Conservation (phyloP, 1,140 invertebrate species). For the Heliconius nattereri region DNA sequence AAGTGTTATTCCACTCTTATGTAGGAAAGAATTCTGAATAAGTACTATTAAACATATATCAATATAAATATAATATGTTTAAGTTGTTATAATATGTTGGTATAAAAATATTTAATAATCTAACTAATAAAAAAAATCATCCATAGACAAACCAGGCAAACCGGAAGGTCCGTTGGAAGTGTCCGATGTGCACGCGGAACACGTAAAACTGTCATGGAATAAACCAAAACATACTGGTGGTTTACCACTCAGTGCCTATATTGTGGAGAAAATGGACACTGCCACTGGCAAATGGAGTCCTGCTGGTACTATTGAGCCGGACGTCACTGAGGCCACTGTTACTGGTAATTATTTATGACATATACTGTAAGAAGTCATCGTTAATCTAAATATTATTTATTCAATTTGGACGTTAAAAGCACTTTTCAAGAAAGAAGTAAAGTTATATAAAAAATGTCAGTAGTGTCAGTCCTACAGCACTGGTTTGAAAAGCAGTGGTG, state of each 20-base stretch:
- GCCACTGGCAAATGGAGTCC: conserved; percentile 93
- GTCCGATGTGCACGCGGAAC: conserved; percentile 95
- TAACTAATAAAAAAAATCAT: neutral
- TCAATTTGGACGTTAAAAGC: too few species aligned
- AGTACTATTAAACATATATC: too few species aligned
- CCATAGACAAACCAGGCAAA: conserved; percentile 94
- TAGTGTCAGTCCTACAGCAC: too few species aligned
- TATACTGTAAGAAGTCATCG: too few species aligned
- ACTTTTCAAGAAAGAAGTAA: too few species aligned
- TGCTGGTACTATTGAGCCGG: conserved; percentile 92
- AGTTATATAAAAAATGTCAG: too few species aligned
- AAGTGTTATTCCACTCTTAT: too few species aligned
- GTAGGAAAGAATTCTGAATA: too few species aligned
- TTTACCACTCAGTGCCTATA: conserved; percentile 92
- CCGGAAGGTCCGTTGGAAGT: conserved; percentile 97
- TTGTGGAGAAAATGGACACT: conserved; percentile 96
- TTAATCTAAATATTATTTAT: too few species aligned
- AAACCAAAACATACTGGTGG: conserved; percentile 98
- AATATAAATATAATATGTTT: too few species aligned
- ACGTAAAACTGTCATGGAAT: conserved; percentile 97
- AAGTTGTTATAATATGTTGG: too few species aligned
- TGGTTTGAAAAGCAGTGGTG: too few species aligned
- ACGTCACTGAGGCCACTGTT: conserved; percentile 92
- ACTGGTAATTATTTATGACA: conserved; percentile 75
- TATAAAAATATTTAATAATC: neutral